phyloP scores from a whole-genome alignment of 2,797 vertebrate genomes.

The Chromis chromis region DNA sequence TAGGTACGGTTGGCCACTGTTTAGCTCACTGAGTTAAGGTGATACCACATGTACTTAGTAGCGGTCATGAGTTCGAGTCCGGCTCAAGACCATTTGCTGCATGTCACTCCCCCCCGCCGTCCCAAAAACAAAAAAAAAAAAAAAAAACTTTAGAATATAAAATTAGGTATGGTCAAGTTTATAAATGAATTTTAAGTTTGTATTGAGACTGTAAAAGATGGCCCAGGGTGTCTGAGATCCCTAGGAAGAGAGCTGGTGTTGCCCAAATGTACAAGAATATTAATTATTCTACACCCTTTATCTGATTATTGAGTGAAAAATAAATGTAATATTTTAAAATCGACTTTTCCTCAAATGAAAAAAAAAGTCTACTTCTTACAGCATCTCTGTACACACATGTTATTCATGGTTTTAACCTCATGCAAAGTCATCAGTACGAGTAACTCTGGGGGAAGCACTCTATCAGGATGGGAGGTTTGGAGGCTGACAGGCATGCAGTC shows the following conservation, averaged over 20 bases:
- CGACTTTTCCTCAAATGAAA: background rate
- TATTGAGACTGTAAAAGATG: background rate
- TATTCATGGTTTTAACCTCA: conserved; percentile 20
- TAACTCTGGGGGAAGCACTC: conserved; percentile 27
- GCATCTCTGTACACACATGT: background rate
- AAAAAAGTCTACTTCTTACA: background rate
- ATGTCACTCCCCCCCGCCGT: no score
- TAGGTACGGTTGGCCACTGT: no score
- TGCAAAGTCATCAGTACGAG: conserved; percentile 27
- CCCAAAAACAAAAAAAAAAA: no score
- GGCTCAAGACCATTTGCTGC: no score
- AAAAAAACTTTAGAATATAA: no score
- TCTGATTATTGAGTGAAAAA: background rate
- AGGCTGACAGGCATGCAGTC: conserved; percentile 39
- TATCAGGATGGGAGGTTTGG: conserved; percentile 25
- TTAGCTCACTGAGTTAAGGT: no score
- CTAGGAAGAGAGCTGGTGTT: background rate
- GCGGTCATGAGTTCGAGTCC: no score
- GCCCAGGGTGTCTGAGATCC: no score
- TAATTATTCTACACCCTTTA: background rate
- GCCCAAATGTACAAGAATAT: background rate
- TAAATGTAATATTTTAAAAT: no score
- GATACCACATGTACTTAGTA: no score
- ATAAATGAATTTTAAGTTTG: background rate
- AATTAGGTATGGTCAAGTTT: background rate